Evolutionary conservation across 2,113 vertebrate species (phyloP), one percentile per base, ranked within the genome.

Genomic region (Platichthys flesus): DNA sequence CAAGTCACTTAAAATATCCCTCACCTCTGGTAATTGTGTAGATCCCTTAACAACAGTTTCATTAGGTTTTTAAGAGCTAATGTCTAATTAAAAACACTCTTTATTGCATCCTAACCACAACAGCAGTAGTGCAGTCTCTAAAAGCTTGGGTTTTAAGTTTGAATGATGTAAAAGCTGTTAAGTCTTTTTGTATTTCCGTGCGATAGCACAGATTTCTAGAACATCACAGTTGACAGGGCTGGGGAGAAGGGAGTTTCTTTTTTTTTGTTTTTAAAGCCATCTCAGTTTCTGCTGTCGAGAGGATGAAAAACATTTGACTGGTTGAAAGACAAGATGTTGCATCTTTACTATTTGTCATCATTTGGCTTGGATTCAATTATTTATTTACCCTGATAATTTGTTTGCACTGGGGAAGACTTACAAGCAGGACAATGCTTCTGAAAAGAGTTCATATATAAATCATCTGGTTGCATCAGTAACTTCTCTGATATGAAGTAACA

Each of bases 331-430:
- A 51, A 47, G 45, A 4, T 47, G 45, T 47, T 51, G 15, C 47
- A 40, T 67, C 40, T 10, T n/a, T 40, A 21, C 9, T n/a, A 31
- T 55, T 20, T 55, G 37, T 56, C 66, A 76, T 62, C 9, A 62
- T 45, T 56, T 15, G 20, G 9, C 24, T 4, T 31, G 31, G 5
- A 31, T 31, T 18, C 2, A 51, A 51, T 54, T n/a, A 10, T 54
- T 21, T 15, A 16, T 51, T 51, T 15, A 20, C 47, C 47, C 47
- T 42, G 40, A 10, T 0, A 3, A 42, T 42, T 42, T 13, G 13
- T 10, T 42, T 42, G 40, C 10, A 42, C 40, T 42, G 40, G 40
- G 10, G 40, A 42, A 13, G 40, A 42, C 40, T 42, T 42, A 13
- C 40, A 42, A 42, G 40, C 3, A 3, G 40, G 40, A 42, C 40